These are phyloP conservation scores for Amphipyra berbera DNA, from an alignment of 2,888 invertebrate species.

Conservation along the genomic window DNA sequence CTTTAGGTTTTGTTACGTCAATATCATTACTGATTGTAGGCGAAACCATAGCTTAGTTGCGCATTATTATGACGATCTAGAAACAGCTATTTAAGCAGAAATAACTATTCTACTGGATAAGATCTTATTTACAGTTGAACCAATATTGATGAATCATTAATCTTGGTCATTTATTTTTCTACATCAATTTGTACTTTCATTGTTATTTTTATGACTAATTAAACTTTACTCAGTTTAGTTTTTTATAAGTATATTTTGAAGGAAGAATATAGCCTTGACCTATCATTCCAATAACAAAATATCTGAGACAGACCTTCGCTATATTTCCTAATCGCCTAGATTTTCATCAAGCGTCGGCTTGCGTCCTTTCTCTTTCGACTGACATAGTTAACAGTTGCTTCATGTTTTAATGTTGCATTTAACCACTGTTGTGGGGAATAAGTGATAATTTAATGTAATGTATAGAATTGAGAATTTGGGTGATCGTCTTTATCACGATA, in stretches of 20 bases:
- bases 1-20: slow-evolving; percentile 29
- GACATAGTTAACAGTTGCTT: slow-evolving; percentile 59
- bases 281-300: slow-evolving; percentile 23
- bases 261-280: slow-evolving; percentile 20
- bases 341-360: slow-evolving; percentile 41
- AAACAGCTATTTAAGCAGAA: neutral
- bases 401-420: slow-evolving; percentile 34
- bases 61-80: neutral
- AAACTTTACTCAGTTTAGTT: neutral
- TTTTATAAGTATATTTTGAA: neutral
- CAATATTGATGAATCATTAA: neutral
- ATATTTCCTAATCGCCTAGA: slow-evolving; percentile 47
- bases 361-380: slow-evolving; percentile 65
- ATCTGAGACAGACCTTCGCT: slow-evolving; percentile 48
- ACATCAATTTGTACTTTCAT: no score
- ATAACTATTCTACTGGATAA: neutral
- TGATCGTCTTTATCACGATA: neutral
- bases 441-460: slow-evolving; percentile 15
- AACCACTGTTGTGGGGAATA: slow-evolving; percentile 14
- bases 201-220: no score
- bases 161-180: neutral
- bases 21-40: slow-evolving; percentile 13
- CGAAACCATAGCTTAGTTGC: slow-evolving; percentile 2
- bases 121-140: neutral
- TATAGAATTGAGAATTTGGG: neutral